A percentile compares a stretch with the other conserved stretches of the same genome.
These are phyloP conservation scores for Rhynchopsitta pachyrhyncha DNA, from an alignment of 2,113 vertebrate species.

Conservation along the genomic window DNA sequence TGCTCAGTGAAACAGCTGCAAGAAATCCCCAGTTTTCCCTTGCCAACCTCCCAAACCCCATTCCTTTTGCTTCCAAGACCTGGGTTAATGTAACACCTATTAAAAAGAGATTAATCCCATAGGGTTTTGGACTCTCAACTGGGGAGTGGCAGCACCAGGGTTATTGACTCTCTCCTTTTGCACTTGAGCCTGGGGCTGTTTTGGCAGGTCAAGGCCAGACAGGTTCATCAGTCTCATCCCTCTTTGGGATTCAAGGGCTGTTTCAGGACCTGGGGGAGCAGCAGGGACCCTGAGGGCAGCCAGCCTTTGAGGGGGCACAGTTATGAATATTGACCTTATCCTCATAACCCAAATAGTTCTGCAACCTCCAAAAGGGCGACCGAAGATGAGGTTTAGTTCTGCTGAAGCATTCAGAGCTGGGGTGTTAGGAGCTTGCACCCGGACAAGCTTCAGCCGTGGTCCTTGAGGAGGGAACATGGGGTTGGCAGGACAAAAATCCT, in stretches of 20 bases:
- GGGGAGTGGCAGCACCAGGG: background rate
- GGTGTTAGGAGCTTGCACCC: background rate
- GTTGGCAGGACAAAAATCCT: background rate
- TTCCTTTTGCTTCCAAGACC: background rate
- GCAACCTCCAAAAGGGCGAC: background rate
- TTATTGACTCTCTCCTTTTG: background rate
- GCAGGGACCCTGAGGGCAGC: accelerated
- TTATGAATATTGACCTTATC: background rate
- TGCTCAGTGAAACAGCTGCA: background rate
- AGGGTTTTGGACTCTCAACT: background rate
- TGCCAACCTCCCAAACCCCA: background rate
- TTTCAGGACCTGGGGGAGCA: background rate
- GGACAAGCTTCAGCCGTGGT: background rate
- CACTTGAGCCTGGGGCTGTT: background rate
- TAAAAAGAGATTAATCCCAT: background rate
- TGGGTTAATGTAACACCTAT: background rate
- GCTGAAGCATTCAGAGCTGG: background rate
- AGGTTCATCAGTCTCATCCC: background rate
- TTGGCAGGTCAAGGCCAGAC: background rate
- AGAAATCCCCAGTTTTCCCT: background rate
- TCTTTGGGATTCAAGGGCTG: background rate
- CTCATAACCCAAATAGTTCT: background rate
- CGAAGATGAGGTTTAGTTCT: background rate
- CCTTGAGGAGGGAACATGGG: background rate
- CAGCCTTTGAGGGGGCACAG: background rate